Evolutionary conservation across 2,888 invertebrate species (phyloP).

Genomic region (Monochamus alternatus): DNA sequence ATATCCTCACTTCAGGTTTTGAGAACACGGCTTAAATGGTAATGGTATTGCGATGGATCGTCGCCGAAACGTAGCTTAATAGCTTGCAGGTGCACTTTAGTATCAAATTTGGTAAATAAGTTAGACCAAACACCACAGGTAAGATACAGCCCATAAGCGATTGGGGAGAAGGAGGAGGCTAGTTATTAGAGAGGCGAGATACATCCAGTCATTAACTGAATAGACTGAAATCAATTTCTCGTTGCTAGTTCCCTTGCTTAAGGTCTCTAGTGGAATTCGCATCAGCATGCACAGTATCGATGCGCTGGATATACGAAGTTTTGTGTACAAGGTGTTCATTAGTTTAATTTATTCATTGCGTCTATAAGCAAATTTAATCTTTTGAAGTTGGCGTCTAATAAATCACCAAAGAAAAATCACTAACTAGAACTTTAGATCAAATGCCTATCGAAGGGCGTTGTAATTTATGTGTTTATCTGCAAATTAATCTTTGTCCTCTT

Average conservation of each 20-base stretch:
- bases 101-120: background rate
- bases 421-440: no score
- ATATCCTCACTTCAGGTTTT: no score
- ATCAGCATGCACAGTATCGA: conserved; percentile 5
- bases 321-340: background rate
- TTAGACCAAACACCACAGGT: background rate
- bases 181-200: background rate
- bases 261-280: conserved; percentile 1
- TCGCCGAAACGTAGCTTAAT: background rate
- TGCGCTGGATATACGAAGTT: background rate
- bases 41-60: background rate
- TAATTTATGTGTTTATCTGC: no score
- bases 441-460: no score
- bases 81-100: background rate
- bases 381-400: no score
- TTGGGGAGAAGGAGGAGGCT: background rate
- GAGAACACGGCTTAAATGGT: background rate
- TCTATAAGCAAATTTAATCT: no score
- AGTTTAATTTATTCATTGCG: background rate
- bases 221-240: conserved; percentile 6
- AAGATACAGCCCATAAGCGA: background rate
- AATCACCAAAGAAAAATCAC: no score
- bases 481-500: no score
- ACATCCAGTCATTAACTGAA: conserved; percentile 10
- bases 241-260: conserved; percentile 1